Base-by-base conservation (phyloP, 2,888 invertebrate genomes). In the Odontocerum albicorne region DNA sequence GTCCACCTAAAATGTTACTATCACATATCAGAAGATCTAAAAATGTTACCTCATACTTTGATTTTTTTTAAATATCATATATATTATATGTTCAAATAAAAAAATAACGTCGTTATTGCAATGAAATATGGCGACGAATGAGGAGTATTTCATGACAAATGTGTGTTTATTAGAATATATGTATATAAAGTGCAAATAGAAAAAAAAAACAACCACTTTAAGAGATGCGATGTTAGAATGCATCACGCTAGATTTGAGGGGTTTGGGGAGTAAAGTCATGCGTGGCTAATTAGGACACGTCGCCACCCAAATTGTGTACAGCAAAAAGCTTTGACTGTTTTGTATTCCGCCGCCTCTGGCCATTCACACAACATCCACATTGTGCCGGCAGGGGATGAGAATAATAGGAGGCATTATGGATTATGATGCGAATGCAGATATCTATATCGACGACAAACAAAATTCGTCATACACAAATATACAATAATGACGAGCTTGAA, bases 261-360 rank as follows among this genome's bases (percentile, higher is more conserved):
- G 53, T 45, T 56, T 13, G 40, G 20, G 52, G 53, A 35, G 52
- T 36, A 59, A 47, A 51, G 31, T 59, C 58, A 56, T 53, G 61
- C 61, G 57, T 61, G 55, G 39, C 61, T 61, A 61, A 61, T 61
- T 61, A 58, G 54, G 61, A 54, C 61, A 50, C 56, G 58, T 56
- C 53, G 58, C 61, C 61, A 61, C 61, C 61, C 61, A 61, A 57
- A 60, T 50, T 45, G 56, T 50, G 49, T 60, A 36, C 43, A 33
- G 20, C 22, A 32, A 38, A 22, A 40, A 32, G 16, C 6, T 4
- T 8, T 10, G 38, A 21, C 44, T 44, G 52, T 55, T 52, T 49
- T 49, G 49, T 49, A 19, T 43, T 53, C 43, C 31, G 54, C 54
- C 49, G 54, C 47, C 54, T 51, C 19, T 31, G 36, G 42, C 2